Evolutionary conservation across 1,140 invertebrate species (phyloP), one percentile per base, ranked within the genome.

Genomic region (Zeugodacus cucurbitae): DNA sequence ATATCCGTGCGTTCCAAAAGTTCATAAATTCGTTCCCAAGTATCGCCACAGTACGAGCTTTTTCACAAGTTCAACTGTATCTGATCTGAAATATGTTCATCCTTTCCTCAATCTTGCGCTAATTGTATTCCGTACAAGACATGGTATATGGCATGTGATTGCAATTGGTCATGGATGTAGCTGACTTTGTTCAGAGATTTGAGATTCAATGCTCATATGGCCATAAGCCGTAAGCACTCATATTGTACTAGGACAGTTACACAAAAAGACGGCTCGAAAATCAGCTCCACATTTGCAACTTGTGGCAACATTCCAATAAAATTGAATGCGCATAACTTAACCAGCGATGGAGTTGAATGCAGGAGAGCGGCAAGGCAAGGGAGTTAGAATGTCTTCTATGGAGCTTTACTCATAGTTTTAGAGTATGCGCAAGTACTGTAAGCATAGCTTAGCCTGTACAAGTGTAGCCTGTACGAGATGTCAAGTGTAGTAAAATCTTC

Each of bases 261-360:
- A 67, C 11, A 32, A 67, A 32, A 34, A 67, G 29, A n/a, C 22
- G 6, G 14, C 74, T 37, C 6, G 34, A 41, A 41, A 17, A 20
- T 74, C 17, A 20, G 70, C 14, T 20, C 22, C 8, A 26, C 41
- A 82, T 82, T 54, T 82, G 41, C 74, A 29, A 54, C 44, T 82
- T 82, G 74, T 11, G 44, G 41, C 74, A 82, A 54, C 74, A 82
- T 82, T 44, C n/a, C 74, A 82, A 82, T 82, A 54, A 54, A 82
- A 82, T 82, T 82, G 41, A 82, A 82, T 82, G 74, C 41, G 74
- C 74, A 82, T 82, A 82, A 82, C 74, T 82, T 82, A 48, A 4
- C 41, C 17, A 82, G 44, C 74, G 37, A 48, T 37, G 44, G 74
- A 26, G 74, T 82, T 82, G 74, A 82, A 37, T 67, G 64, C 3